Percentiles rank a stretch among this genome's conserved stretches.
Evolutionary conservation across 2,113 vertebrate genomes (phyloP).

Genomic region (Columba livia): DNA sequence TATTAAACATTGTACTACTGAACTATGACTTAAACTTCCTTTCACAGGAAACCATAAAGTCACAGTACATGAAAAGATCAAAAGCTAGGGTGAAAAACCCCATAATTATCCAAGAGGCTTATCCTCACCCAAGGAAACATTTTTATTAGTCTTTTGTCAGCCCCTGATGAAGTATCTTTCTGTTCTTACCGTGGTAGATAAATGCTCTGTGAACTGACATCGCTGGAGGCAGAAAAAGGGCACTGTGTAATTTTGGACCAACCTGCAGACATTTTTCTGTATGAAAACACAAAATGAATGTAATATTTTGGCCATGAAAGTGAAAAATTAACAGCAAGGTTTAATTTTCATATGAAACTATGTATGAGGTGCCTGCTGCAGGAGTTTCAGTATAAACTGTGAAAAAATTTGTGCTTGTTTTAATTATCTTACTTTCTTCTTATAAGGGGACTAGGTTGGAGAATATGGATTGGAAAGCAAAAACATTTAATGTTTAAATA

Average conservation of each 20-base stretch:
- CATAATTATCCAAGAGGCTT: constrained; percentile 1
- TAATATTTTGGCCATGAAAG: neutral
- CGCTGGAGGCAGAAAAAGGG: neutral
- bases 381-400: neutral
- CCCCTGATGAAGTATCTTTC: neutral
- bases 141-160: constrained; percentile 38
- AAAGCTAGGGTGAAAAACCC: neutral
- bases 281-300: neutral
- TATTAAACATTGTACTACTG: constrained; percentile 29
- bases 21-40: constrained; percentile 62
- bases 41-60: constrained; percentile 54
- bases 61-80: constrained; percentile 43
- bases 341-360: neutral
- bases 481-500: neutral
- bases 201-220: neutral
- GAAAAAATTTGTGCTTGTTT: neutral
- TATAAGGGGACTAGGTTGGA: neutral
- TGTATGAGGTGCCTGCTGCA: neutral
- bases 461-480: neutral
- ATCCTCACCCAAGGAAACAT: constrained; percentile 25
- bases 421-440: neutral
- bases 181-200: neutral
- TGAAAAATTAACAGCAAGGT: neutral
- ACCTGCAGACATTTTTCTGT: neutral
- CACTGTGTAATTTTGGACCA: neutral